Conservation (phyloP, 2,113 vertebrate genomes). For the Sylvietta virens region DNA sequence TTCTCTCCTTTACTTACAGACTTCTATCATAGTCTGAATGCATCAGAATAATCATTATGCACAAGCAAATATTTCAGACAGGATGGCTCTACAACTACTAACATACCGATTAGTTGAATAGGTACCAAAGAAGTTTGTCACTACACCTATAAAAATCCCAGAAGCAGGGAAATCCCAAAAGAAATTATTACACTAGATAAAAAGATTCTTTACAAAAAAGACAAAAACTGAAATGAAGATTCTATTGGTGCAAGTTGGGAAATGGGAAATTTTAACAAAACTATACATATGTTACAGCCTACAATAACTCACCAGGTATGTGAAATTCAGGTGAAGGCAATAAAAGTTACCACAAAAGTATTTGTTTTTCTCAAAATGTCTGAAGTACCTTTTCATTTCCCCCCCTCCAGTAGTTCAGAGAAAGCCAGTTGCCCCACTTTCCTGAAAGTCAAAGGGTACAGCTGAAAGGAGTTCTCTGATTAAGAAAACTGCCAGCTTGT, state of each 20-base stretch:
- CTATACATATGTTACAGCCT: background rate
- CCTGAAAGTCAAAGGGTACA: background rate
- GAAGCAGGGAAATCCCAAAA: background rate
- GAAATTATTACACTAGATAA: background rate
- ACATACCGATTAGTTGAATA: background rate
- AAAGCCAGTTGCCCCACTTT: background rate
- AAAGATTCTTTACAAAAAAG: background rate
- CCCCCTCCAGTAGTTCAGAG: background rate
- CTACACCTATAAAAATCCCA: background rate
- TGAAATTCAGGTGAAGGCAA: background rate
- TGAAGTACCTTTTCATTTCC: background rate
- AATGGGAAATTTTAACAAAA: background rate
- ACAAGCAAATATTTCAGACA: background rate
- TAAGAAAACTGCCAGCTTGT: background rate
- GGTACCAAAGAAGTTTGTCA: background rate
- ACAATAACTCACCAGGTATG: background rate
- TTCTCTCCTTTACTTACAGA: background rate
- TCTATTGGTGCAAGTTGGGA: background rate
- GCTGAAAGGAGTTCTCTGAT: background rate
- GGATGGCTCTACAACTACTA: background rate
- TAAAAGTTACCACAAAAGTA: background rate
- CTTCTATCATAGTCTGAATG: background rate
- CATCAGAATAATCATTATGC: background rate
- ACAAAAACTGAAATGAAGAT: background rate
- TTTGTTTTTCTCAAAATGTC: background rate